Evolutionary conservation across 92 coral and sea anemone genomes (phyloP).

Genomic region (Zoanthus gigantus): DNA sequence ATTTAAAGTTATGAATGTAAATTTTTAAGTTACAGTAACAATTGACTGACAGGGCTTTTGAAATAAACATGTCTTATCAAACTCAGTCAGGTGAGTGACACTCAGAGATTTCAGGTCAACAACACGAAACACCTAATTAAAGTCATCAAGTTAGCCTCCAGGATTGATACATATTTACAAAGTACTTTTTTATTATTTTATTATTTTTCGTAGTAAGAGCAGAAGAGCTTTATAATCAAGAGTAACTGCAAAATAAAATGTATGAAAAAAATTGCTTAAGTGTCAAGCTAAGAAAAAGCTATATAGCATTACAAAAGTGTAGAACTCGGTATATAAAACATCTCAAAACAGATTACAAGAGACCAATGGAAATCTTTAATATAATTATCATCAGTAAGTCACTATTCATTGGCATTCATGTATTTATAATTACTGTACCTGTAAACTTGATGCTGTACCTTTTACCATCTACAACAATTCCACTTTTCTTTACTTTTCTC

Average conservation of each 20-base stretch:
- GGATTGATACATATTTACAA: no score
- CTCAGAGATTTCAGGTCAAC: no score
- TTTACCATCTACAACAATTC: constrained; percentile 21
- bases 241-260: not conserved
- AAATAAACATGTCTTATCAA: no score
- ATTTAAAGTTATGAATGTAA: no score
- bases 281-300: not conserved
- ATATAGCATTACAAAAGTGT: not conserved
- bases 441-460: constrained; percentile 17
- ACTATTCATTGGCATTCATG: not conserved
- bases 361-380: not conserved
- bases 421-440: not conserved
- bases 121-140: no score
- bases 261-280: not conserved
- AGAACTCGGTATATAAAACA: no score
- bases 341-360: not conserved
- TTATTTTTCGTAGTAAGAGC: not conserved
- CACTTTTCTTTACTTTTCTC: constrained; percentile 8
- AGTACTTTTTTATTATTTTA: no score
- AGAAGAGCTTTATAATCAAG: constrained; percentile 30
- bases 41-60: no score
- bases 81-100: no score
- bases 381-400: not conserved
- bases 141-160: no score
- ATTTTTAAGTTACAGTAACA: no score